Conservation (phyloP, 1,140 invertebrate species). For the Zophobas atratus region DNA sequence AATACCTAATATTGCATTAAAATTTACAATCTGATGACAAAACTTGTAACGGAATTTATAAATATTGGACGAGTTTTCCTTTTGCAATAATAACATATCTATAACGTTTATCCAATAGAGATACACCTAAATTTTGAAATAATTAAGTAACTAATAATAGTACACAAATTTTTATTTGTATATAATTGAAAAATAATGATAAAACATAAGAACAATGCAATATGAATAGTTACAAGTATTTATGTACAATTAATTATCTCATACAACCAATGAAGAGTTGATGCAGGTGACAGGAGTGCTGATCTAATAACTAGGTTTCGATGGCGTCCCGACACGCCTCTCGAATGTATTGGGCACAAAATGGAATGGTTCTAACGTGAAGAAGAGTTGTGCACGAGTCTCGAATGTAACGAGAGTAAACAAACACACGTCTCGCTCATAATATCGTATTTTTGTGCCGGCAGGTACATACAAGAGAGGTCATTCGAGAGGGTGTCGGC, state of each 20-base stretch:
- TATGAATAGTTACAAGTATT: constrained; percentile 61
- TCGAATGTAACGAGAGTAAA: background rate
- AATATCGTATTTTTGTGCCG: constrained; percentile 45
- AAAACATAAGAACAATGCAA: constrained; percentile 57
- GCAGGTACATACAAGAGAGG: constrained; percentile 37
- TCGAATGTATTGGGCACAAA: constrained; percentile 44
- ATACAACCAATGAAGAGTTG: constrained; percentile 58
- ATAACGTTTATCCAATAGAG: constrained; percentile 8
- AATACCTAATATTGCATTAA: constrained; percentile 49
- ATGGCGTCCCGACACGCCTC: constrained; percentile 5
- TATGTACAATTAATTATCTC: constrained; percentile 60
- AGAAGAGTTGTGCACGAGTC: constrained; percentile 25
- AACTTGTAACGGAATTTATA: constrained; percentile 43
- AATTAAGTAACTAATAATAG: constrained; percentile 46
- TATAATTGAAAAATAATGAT: constrained; percentile 45
- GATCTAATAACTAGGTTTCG: constrained; percentile 53
- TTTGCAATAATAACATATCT: constrained; percentile 23
- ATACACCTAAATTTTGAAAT: constrained; percentile 42
- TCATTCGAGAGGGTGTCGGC: constrained; percentile 19
- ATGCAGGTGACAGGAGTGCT: constrained; percentile 60
- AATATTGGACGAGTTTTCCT: constrained; percentile 41
- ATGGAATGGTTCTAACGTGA: constrained; percentile 44
- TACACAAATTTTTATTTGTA: constrained; percentile 47
- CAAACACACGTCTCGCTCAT: background rate
- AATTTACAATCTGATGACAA: constrained; percentile 47